Evolutionary conservation across 2,888 invertebrate species (phyloP), one percentile per base, ranked within the genome.

Genomic region (Eupelmus urozonus): DNA sequence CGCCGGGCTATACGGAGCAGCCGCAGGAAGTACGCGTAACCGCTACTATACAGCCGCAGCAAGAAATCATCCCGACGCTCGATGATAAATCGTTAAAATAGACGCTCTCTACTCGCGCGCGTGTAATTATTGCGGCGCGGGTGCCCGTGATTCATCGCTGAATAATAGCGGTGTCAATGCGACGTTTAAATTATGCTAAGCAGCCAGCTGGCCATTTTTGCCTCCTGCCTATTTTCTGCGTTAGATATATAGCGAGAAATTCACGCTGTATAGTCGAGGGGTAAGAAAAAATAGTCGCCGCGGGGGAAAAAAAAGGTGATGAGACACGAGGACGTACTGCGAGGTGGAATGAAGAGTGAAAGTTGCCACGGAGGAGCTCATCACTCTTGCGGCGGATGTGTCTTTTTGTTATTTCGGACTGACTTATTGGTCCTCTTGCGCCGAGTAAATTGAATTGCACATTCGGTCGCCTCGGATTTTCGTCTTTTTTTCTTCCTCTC

Each of bases 141-240:
- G n/a, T n/a, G n/a, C n/a, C n/a, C n/a, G 16, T 77, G 77, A 77
- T 72, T 77, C 66, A 77, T 59, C 42, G 49, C 5, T 13, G 51
- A 67, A 72, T 72, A 77, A 77, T 72, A 72, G 67, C 67, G 51
- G 72, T 72, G 72, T 72, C 72, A 72, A 66, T 77, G 66, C 11
- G 45, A 57, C n/a, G n/a, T 59, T 60, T 77, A 66, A 77, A 77
- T 77, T 40, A 77, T 72, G 62, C 25, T 72, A 77, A 72, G 29
- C 23, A 51, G 66, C 55, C 11, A 23, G 60, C n/a, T n/a, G 18
- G 29, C 45, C 65, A 65, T 57, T 63, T 63, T 42, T 34, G 59
- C n/a, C 16, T 62, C 5, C 9, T 34, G 9, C 34, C 3, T 5
- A 34, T n/a, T n/a, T n/a, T 34, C 34, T 34, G 3, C 3, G 34